Percentiles rank a stretch among this genome's conserved stretches.
Evolutionary conservation across 2,797 vertebrate genomes (phyloP).

Genomic region (Nannoperca obscura): DNA sequence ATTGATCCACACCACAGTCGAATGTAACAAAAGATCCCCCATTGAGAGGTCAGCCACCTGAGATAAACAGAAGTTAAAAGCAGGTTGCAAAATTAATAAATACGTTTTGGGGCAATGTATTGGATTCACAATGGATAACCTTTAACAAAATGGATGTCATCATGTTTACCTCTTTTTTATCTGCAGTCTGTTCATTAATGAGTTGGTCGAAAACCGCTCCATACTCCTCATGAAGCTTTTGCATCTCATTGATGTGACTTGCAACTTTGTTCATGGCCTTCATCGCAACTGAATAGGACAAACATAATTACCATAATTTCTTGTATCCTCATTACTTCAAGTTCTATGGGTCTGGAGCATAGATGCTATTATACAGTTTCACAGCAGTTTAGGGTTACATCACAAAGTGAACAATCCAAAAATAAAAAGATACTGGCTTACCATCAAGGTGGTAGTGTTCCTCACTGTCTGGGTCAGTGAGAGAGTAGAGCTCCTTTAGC

Average conservation of each 20-base stretch:
- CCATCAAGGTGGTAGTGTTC: conserved; percentile 97
- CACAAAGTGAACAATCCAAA: neutral
- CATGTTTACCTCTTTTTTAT: conserved; percentile 91
- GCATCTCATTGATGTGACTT: conserved; percentile 99
- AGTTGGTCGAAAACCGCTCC: conserved; percentile 97
- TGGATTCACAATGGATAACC: neutral
- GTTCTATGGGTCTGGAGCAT: neutral
- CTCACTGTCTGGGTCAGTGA: conserved; percentile 94
- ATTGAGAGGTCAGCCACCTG: conserved; percentile 91
- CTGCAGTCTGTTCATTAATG: conserved; percentile 93
- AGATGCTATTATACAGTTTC: neutral
- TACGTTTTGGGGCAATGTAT: neutral
- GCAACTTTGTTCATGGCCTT: conserved; percentile 99
- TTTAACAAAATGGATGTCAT: neutral
- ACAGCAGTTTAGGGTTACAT: neutral
- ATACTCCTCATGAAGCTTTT: conserved; percentile 97
- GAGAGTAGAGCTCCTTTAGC: conserved; percentile 92
- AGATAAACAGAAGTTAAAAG: neutral
- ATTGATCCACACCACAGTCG: conserved; percentile 93
- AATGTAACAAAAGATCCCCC: conserved; percentile 94
- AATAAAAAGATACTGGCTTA: conserved; percentile 62
- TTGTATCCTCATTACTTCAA: neutral
- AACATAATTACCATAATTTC: neutral
- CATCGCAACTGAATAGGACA: conserved; percentile 87
- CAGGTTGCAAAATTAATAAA: neutral